These are phyloP conservation scores for Vicugna pacos DNA, from an alignment of 2,113 vertebrate species.

Conservation along the genomic window DNA sequence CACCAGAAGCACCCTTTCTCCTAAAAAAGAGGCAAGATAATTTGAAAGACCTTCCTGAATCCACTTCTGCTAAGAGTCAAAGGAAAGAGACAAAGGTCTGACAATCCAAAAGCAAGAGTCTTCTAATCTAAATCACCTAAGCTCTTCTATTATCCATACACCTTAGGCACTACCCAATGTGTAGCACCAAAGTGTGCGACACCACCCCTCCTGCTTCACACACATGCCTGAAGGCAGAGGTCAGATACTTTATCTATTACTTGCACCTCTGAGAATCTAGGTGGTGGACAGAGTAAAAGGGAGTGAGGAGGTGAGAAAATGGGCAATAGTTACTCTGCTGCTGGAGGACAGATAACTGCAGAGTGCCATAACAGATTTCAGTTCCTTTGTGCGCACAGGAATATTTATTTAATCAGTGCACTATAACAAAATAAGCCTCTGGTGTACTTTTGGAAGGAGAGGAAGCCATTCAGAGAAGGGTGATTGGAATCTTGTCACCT, in stretches of 20 bases:
- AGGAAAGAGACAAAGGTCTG: conserved; percentile 50
- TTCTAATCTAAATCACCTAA: not conserved
- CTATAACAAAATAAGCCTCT: conserved; percentile 87
- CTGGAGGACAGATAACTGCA: conserved; percentile 83
- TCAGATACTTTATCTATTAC: conserved; percentile 62
- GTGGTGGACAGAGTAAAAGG: conserved; percentile 60
- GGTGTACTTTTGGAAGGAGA: conserved; percentile 82
- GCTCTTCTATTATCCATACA: not conserved
- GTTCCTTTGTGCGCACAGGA: conserved; percentile 84
- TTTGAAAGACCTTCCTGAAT: not conserved
- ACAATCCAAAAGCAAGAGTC: conserved; percentile 25
- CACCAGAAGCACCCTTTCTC: not conserved
- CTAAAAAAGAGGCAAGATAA: not conserved
- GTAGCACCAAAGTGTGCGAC: not conserved
- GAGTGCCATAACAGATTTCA: conserved; percentile 79
- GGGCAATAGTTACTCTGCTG: conserved; percentile 68
- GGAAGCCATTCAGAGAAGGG: conserved; percentile 77
- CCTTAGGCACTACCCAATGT: not conserved
- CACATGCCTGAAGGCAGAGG: not conserved
- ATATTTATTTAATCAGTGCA: conserved; percentile 88
- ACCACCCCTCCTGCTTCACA: conserved; percentile 17
- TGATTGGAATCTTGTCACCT: conserved; percentile 84
- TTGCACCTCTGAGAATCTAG: conserved; percentile 76
- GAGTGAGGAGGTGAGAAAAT: not conserved
- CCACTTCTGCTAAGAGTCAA: not conserved